Percentiles rank a stretch among this genome's conserved stretches.
Conservation (phyloP, 2,113 vertebrate genomes). For the Nestor notabilis region DNA sequence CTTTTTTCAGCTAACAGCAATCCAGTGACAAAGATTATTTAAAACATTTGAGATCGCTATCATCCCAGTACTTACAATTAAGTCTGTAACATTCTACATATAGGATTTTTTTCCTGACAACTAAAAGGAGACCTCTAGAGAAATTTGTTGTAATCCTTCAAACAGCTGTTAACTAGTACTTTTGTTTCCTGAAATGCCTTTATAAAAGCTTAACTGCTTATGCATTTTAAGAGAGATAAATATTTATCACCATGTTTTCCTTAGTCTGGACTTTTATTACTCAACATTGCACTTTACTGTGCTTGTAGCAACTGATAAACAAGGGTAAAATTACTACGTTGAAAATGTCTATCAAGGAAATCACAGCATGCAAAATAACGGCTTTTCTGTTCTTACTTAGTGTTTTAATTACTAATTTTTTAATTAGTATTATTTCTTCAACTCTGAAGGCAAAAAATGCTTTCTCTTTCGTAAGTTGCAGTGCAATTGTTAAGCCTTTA, state of each 20-base stretch:
- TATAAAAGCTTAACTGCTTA: not conserved
- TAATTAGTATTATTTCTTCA: not conserved
- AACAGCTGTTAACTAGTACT: not conserved
- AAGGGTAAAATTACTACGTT: not conserved
- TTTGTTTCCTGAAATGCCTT: not conserved
- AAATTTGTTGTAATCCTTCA: not conserved
- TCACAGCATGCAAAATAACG: not conserved
- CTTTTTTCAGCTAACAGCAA: not conserved
- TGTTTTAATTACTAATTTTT: accelerated
- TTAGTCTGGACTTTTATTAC: not conserved
- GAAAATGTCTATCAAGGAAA: not conserved
- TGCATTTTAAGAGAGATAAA: not conserved
- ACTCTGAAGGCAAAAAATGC: not conserved
- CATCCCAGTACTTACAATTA: not conserved
- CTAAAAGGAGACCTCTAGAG: constrained; percentile 16
- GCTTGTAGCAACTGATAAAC: not conserved
- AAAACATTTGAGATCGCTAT: not conserved
- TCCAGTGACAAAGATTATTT: not conserved
- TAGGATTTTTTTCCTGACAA: not conserved
- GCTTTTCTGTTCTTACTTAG: accelerated
- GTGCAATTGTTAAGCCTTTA: not conserved
- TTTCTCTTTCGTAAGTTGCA: not conserved
- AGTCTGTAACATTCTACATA: not conserved
- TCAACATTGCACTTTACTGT: not conserved
- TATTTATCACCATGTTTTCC: not conserved